A percentile compares a stretch with the other conserved stretches of the same genome.
phyloP scores from a whole-genome alignment of 2,797 vertebrate genomes.

The Eulemur coronatus region DNA sequence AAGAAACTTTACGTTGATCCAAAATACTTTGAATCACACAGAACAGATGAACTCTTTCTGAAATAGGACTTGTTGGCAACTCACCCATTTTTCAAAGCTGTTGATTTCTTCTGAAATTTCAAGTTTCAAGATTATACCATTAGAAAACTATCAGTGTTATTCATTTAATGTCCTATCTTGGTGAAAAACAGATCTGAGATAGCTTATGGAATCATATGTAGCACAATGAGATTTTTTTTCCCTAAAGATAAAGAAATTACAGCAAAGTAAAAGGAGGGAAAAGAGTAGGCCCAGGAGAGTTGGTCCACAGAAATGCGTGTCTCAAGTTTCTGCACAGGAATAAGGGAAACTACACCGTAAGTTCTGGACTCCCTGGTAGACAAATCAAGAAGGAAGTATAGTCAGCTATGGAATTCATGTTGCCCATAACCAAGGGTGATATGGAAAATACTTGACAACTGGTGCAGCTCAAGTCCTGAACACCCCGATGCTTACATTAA shows the following conservation, averaged over 20 bases:
- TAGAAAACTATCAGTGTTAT: slow-evolving; percentile 1
- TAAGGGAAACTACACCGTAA: background rate
- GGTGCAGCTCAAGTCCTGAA: background rate
- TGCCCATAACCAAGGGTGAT: background rate
- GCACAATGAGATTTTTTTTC: background rate
- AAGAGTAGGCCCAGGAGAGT: background rate
- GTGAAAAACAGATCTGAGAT: background rate
- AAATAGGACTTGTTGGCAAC: background rate
- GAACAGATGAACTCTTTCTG: background rate
- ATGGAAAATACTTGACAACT: background rate
- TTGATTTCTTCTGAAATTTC: background rate
- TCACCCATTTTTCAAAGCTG: background rate
- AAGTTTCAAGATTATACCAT: slow-evolving; percentile 17
- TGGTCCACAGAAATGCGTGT: background rate
- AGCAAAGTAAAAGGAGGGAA: background rate
- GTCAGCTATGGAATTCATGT: background rate
- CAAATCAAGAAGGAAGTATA: background rate
- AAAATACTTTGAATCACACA: background rate
- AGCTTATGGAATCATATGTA: background rate
- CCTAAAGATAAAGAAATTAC: background rate
- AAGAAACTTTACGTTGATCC: background rate
- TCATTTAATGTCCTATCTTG: background rate
- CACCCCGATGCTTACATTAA: background rate
- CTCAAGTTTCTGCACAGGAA: background rate
- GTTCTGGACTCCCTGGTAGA: background rate